phyloP scores from a whole-genome alignment of 2,113 vertebrate genomes.

The Pollimyrus isidori region DNA sequence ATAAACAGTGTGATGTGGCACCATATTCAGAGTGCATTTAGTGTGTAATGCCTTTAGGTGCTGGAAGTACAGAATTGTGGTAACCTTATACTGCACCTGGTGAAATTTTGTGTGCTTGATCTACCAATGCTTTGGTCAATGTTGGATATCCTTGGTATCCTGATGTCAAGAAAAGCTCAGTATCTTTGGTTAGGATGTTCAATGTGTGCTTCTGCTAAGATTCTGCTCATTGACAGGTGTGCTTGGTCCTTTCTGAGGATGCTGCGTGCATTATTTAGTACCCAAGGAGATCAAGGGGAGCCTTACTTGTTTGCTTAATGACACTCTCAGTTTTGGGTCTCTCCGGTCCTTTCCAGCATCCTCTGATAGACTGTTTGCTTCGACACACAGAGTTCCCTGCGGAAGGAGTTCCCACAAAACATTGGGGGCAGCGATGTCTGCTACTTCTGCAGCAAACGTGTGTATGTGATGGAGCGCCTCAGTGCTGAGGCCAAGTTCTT shows the following conservation, averaged over 20 bases:
- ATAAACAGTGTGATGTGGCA: neutral
- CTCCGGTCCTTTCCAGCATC: neutral
- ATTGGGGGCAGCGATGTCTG: conserved; percentile 69
- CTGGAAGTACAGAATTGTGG: neutral
- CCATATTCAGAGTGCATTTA: neutral
- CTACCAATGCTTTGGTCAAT: neutral
- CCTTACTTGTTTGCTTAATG: neutral
- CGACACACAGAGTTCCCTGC: neutral
- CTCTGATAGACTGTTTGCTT: neutral
- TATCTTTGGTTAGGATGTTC: neutral
- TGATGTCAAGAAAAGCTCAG: neutral
- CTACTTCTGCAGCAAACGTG: conserved; percentile 78
- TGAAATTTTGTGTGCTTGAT: neutral
- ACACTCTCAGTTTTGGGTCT: neutral
- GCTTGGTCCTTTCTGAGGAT: neutral
- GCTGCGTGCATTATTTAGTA: neutral
- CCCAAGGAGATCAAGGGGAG: neutral
- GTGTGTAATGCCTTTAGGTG: neutral
- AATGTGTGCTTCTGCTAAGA: neutral
- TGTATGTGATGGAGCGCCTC: conserved; percentile 90
- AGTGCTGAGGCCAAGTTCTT: conserved; percentile 92
- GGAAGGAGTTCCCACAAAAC: conserved; percentile 18
- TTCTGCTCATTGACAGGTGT: neutral
- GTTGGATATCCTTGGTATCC: neutral
- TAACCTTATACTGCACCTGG: neutral